Evolutionary conservation across 2,888 invertebrate species (phyloP).

Genomic region (Gandaritis pyraliata): DNA sequence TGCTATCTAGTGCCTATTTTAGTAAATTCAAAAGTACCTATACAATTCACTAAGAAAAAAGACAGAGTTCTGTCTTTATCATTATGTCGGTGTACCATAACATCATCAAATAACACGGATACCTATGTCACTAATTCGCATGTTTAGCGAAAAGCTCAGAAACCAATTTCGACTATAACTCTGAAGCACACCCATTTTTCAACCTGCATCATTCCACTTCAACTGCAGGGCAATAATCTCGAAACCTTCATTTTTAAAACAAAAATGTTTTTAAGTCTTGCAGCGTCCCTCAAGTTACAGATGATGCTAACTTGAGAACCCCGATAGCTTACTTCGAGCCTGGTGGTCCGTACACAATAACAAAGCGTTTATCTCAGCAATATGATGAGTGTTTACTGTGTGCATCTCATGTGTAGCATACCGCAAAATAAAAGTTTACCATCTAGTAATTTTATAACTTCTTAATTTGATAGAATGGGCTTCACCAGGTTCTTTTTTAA

Average conservation of each 20-base stretch:
- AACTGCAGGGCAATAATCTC: too few relatives aligned
- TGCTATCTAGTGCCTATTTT: too few relatives aligned
- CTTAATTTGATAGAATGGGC: neutral
- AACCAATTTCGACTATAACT: too few relatives aligned
- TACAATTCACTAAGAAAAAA: too few relatives aligned
- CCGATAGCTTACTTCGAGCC: conserved; percentile 44
- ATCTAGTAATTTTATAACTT: conserved; percentile 5
- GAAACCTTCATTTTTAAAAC: neutral
- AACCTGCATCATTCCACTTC: too few relatives aligned
- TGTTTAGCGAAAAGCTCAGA: too few relatives aligned
- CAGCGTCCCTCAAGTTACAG: conserved; percentile 7
- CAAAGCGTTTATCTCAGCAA: conserved; percentile 68
- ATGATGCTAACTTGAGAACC: conserved; percentile 20
- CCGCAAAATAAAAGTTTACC: conserved; percentile 54
- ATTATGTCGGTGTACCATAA: too few relatives aligned
- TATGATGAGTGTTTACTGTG: conserved; percentile 47
- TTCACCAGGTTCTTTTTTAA: conserved; percentile 7
- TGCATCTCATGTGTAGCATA: conserved; percentile 51
- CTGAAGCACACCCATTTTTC: too few relatives aligned
- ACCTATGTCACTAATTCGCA: too few relatives aligned
- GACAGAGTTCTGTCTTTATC: too few relatives aligned
- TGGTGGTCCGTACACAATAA: conserved; percentile 81
- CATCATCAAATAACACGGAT: too few relatives aligned
- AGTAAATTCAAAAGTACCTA: too few relatives aligned
- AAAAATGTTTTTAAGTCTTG: neutral